phyloP scores from a whole-genome alignment of 2,113 vertebrate species.

The Brienomyrus brachyistius region DNA sequence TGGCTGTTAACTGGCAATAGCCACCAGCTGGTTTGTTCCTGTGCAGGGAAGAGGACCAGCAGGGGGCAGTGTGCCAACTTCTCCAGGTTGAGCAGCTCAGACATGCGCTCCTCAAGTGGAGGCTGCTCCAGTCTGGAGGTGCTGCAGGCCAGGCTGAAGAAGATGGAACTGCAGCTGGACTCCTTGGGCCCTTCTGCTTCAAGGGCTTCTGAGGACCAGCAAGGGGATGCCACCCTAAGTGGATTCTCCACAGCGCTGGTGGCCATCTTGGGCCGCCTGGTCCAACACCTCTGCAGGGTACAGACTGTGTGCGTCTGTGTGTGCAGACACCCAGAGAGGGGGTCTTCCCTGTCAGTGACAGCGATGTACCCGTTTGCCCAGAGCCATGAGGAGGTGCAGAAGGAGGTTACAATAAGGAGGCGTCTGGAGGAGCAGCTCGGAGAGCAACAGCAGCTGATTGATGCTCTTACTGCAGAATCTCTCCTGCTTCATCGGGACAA shows the following conservation, averaged over 20 bases:
- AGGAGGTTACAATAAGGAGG: slow-evolving; percentile 55
- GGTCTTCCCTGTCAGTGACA: neutral
- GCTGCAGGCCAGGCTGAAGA: slow-evolving; percentile 70
- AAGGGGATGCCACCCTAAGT: slow-evolving; percentile 58
- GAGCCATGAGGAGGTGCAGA: slow-evolving; percentile 64
- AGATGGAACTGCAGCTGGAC: slow-evolving; percentile 75
- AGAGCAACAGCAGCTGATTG: slow-evolving; percentile 76
- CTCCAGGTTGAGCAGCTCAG: slow-evolving; percentile 41
- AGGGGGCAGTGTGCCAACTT: slow-evolving; percentile 32
- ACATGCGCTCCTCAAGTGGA: slow-evolving; percentile 42
- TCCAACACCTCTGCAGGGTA: slow-evolving; percentile 76
- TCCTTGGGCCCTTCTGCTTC: slow-evolving; percentile 46
- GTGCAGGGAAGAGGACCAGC: slow-evolving; percentile 36
- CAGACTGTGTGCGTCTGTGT: neutral
- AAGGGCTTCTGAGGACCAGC: slow-evolving; percentile 25
- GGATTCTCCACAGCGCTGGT: slow-evolving; percentile 83
- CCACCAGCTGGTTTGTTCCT: neutral
- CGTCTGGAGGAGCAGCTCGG: slow-evolving; percentile 58
- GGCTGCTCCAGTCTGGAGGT: slow-evolving; percentile 65
- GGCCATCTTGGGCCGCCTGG: slow-evolving; percentile 69
- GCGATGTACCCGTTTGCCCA: slow-evolving; percentile 28
- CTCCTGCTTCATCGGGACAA: slow-evolving; percentile 73
- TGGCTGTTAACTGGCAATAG: neutral
- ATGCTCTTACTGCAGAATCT: slow-evolving; percentile 81
- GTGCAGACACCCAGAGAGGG: neutral